phyloP scores from a whole-genome alignment of 1,140 invertebrate species.

The Nomia melanderi region DNA sequence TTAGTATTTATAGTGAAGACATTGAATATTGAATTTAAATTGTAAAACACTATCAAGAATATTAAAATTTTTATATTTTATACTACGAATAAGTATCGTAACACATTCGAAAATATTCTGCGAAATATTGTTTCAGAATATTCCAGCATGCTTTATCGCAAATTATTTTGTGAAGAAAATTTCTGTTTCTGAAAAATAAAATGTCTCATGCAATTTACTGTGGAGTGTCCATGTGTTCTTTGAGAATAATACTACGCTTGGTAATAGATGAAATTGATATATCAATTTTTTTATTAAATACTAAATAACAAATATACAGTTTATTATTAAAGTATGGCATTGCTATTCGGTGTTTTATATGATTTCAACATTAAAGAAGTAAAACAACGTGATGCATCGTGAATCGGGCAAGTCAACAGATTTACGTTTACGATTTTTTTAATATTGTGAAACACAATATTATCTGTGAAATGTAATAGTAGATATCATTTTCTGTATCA shows the following conservation, averaged over 20 bases:
- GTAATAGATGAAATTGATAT: slow-evolving; percentile 11
- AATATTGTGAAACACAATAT: not conserved
- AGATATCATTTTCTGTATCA: slow-evolving; percentile 8
- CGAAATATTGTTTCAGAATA: slow-evolving; percentile 27
- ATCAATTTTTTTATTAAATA: slow-evolving; percentile 45
- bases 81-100: slow-evolving; percentile 31
- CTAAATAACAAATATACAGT: slow-evolving; percentile 27
- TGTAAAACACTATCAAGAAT: slow-evolving; percentile 47
- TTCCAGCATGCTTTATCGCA: slow-evolving; percentile 15
- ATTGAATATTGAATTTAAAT: slow-evolving; percentile 85
- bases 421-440: slow-evolving; percentile 7
- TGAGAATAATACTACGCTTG: not conserved
- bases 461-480: slow-evolving; percentile 16
- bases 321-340: slow-evolving; percentile 13
- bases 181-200: slow-evolving; percentile 24
- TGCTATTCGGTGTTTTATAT: slow-evolving; percentile 5
- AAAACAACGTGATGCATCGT: slow-evolving; percentile 1
- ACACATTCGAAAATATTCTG: slow-evolving; percentile 4
- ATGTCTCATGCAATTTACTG: slow-evolving; percentile 14
- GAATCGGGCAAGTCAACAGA: not conserved
- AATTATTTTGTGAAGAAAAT: slow-evolving; percentile 51
- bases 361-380: not conserved
- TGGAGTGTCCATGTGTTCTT: not conserved
- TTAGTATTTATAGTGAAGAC: slow-evolving; percentile 92
- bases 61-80: slow-evolving; percentile 32